Evolutionary conservation across 2,113 vertebrate genomes (phyloP).

Genomic region (Strix uralensis): DNA sequence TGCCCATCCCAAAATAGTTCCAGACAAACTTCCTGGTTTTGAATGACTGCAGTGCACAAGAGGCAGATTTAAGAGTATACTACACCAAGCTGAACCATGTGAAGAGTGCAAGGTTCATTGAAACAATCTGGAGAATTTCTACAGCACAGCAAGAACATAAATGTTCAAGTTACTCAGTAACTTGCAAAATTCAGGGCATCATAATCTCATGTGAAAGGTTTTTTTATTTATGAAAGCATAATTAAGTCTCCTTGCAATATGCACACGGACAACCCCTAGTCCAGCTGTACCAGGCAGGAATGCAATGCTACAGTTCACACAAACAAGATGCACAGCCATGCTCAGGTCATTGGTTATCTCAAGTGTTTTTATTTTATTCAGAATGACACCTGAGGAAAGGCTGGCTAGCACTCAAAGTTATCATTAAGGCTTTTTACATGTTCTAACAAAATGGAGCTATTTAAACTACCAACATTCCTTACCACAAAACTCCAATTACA

Average conservation of each 20-base stretch:
- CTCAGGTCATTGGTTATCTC: neutral
- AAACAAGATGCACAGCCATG: neutral
- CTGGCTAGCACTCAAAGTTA: neutral
- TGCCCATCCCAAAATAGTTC: neutral
- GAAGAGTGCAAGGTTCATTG: neutral
- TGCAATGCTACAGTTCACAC: neutral
- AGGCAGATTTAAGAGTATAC: neutral
- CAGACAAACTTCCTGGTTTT: neutral
- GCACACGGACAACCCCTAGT: neutral
- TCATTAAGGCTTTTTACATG: neutral
- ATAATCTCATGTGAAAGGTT: neutral
- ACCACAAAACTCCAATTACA: neutral
- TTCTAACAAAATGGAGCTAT: neutral
- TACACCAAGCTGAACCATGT: neutral
- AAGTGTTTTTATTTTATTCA: neutral
- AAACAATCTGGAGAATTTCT: neutral
- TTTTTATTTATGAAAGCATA: neutral
- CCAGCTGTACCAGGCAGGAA: neutral
- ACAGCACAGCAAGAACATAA: neutral
- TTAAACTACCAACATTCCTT: neutral
- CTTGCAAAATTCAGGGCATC: neutral
- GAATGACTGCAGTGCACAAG: neutral
- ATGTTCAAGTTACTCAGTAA: neutral
- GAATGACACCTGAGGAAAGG: slow-evolving; percentile 3
- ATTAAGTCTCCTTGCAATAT: neutral